A percentile compares a stretch with the other conserved stretches of the same genome.
Conservation (phyloP, 2,888 invertebrate genomes). For the Clepsis dumicolana region DNA sequence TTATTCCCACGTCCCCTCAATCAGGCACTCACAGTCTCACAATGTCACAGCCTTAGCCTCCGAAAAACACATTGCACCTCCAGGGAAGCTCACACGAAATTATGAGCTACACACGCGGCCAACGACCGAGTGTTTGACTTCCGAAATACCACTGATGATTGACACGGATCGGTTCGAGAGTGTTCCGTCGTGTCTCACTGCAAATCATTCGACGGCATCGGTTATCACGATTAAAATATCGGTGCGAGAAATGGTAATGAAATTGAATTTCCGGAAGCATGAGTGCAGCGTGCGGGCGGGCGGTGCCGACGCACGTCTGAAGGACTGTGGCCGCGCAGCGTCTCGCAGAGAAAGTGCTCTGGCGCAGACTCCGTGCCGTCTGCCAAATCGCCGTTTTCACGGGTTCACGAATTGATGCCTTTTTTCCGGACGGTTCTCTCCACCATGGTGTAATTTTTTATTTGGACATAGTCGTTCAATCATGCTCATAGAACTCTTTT, state of each 20-base stretch:
- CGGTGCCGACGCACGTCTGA: conserved; percentile 59
- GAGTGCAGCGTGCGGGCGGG: conserved; percentile 71
- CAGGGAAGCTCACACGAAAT: conserved; percentile 52
- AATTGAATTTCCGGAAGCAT: conserved; percentile 64
- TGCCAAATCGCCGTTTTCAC: conserved; percentile 82
- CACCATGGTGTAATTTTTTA: conserved; percentile 56
- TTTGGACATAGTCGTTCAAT: neutral
- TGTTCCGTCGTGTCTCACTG: conserved; percentile 48
- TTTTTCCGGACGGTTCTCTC: conserved; percentile 75
- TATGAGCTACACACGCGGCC: conserved; percentile 59
- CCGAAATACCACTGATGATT: conserved; percentile 56
- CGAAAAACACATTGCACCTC: conserved; percentile 45
- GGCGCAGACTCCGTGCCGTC: conserved; percentile 83
- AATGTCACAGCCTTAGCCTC: conserved; percentile 55
- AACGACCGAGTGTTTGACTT: conserved; percentile 57
- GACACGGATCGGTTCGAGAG: conserved; percentile 53
- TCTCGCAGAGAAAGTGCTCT: conserved; percentile 81
- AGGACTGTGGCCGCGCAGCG: conserved; percentile 58
- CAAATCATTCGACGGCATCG: conserved; percentile 54
- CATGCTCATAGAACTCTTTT: conserved; percentile 2
- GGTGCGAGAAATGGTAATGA: conserved; percentile 42
- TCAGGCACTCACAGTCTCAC: conserved; percentile 63
- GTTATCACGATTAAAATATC: conserved; percentile 40
- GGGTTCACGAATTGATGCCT: conserved; percentile 75
- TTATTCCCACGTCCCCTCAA: conserved; percentile 70